Conservation (phyloP, 1,140 invertebrate species). For the Temnothorax curvispinosus region DNA sequence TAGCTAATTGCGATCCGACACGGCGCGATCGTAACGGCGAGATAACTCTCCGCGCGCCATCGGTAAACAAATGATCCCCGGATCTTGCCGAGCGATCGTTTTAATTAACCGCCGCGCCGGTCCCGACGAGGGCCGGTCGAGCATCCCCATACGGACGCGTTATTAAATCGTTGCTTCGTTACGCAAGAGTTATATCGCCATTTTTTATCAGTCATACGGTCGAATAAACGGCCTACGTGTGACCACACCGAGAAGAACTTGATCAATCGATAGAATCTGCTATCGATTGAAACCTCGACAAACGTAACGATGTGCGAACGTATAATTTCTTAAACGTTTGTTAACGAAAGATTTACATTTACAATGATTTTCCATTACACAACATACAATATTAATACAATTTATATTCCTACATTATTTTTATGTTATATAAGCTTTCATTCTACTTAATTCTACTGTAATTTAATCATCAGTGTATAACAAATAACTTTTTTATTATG, state of each 20-base stretch:
- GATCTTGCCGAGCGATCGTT: conserved; percentile 74
- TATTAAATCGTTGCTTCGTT: conserved; percentile 62
- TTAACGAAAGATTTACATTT: not conserved
- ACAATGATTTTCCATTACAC: not conserved
- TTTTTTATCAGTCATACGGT: conserved; percentile 43
- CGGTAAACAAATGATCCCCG: conserved; percentile 78
- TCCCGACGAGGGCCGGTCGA: conserved; percentile 55
- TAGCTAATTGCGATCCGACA: conserved; percentile 81
- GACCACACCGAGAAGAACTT: conserved; percentile 1
- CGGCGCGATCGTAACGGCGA: conserved; percentile 77
- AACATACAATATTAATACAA: not conserved
- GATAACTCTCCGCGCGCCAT: conserved; percentile 78
- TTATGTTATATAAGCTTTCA: not conserved
- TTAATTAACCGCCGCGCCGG: conserved; percentile 75
- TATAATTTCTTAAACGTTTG: not conserved
- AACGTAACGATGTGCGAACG: not conserved
- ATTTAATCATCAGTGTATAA: not conserved
- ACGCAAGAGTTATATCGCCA: conserved; percentile 44
- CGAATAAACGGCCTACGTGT: not conserved
- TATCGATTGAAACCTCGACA: not conserved
- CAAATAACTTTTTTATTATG: not conserved
- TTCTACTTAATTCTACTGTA: not conserved
- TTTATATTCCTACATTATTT: not conserved
- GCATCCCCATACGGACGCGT: conserved; percentile 42
- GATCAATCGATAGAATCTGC: conserved; percentile 44